Base-by-base conservation (phyloP, 2,797 vertebrate genomes). In the Pagetopsis macropterus region DNA sequence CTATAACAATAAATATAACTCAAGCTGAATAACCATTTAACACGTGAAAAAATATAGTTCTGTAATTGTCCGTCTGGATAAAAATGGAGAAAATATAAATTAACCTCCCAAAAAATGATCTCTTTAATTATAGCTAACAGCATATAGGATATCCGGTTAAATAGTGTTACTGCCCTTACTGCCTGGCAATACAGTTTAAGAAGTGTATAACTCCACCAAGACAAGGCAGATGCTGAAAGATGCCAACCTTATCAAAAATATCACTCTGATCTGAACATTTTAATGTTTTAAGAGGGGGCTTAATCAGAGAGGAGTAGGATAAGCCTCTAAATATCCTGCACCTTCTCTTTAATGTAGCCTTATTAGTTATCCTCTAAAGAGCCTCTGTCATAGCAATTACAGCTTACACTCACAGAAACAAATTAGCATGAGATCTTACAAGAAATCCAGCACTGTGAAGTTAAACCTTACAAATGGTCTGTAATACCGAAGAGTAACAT, bases 401-500 rank as follows among this genome's bases (percentile, higher is more conserved):
- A 68, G 65, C 72, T 83, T 78, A 73, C 69, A 84, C 72, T 86
- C 74, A 75, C 66, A 70, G 72, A 67, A 75, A 84, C 54, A 77
- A 78, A 88, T 88, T 82, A 87, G 71, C 77, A 75, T 64, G 75
- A 65, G 71, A 79, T 80, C 62, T 78, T 62, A 74, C 60, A 51
- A 55, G 64, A 83, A 87, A 73, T 80, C 55, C 60, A 48, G 56
- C 52, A 46, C 63, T 61, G 51, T 59, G 54, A 81, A 83, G 79
- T 72, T 71, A 83, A 85, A 79, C 49, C 67, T 74, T 43, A 52
- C 23, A 75, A 86, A 76, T 63, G 21, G 60, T 55, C 55, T 71
- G 21, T 23, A 33, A 75, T 59, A 37, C 27, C 50, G 50, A 33
- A 23, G 19, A 50, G 64, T 17, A 12, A 56, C 19, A 57, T 49